Conservation (phyloP, 2,888 invertebrate species). For the Bursaphelenchus okinawaensis region DNA sequence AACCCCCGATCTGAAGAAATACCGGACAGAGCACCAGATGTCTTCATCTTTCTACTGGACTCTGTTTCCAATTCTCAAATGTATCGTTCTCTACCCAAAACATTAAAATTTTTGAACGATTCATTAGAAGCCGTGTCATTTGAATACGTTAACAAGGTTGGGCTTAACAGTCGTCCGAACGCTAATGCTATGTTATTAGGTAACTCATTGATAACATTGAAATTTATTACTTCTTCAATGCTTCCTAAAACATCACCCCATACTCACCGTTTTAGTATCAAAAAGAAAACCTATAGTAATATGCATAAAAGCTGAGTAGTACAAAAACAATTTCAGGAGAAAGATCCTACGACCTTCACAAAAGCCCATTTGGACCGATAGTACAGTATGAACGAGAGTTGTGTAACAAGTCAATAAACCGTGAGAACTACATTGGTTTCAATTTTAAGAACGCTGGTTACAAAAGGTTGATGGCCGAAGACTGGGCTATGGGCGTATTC, state of each 20-base stretch:
- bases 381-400: slow-evolving; percentile 6
- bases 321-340: no score
- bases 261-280: no score
- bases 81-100: slow-evolving; percentile 13
- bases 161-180: slow-evolving; percentile 23
- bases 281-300: no score
- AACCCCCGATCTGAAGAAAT: not conserved
- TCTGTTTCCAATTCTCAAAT: slow-evolving; percentile 19
- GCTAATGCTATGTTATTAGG: slow-evolving; percentile 23
- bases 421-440: slow-evolving; percentile 21
- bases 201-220: slow-evolving; percentile 1
- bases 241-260: no score
- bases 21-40: slow-evolving; percentile 9
- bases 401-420: slow-evolving; percentile 17
- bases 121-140: slow-evolving; percentile 14
- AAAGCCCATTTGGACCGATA: not conserved
- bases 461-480: slow-evolving; percentile 33
- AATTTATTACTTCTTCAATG: no score
- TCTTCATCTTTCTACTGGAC: slow-evolving; percentile 15
- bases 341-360: not conserved
- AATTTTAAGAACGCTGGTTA: slow-evolving; percentile 24
- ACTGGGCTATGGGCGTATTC: slow-evolving; percentile 30
- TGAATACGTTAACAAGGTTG: slow-evolving; percentile 18
- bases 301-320: no score
- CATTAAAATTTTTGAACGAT: slow-evolving; percentile 8